These are phyloP conservation scores for Vimba vimba DNA, from an alignment of 2,113 vertebrate species.

Conservation along the genomic window DNA sequence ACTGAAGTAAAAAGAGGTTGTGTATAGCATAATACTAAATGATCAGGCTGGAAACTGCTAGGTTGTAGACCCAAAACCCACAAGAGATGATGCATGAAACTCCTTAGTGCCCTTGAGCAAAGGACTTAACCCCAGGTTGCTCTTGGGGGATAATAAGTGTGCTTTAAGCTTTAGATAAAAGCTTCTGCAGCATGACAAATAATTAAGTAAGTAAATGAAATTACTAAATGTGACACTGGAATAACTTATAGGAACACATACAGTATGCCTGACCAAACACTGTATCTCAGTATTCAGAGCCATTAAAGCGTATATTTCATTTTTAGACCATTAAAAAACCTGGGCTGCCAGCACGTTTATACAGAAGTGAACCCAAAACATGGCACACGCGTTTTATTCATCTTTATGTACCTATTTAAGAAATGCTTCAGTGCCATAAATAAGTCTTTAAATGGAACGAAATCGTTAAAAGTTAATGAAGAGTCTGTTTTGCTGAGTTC, in stretches of 20 bases:
- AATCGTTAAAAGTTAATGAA: conserved; percentile 37
- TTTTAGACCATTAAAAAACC: background rate
- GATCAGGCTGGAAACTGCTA: background rate
- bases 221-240: conserved; percentile 13
- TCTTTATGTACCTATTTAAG: background rate
- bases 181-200: conserved; percentile 14
- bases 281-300: background rate
- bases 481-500: background rate
- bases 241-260: background rate
- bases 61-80: background rate
- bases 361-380: background rate
- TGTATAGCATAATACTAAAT: background rate
- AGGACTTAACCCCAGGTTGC: conserved; percentile 21
- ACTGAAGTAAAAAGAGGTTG: background rate
- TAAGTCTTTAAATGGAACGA: conserved; percentile 2
- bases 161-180: conserved; percentile 23
- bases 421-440: conserved; percentile 16
- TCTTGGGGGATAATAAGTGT: background rate
- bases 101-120: conserved; percentile 4
- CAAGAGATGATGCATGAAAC: conserved; percentile 13
- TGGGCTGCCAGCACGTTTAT: background rate
- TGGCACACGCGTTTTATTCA: background rate
- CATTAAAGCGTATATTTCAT: background rate
- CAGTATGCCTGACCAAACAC: conserved; percentile 5
- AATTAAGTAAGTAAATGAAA: background rate